phyloP scores from a whole-genome alignment of 2,888 invertebrate species.

The Crematogaster levior region DNA sequence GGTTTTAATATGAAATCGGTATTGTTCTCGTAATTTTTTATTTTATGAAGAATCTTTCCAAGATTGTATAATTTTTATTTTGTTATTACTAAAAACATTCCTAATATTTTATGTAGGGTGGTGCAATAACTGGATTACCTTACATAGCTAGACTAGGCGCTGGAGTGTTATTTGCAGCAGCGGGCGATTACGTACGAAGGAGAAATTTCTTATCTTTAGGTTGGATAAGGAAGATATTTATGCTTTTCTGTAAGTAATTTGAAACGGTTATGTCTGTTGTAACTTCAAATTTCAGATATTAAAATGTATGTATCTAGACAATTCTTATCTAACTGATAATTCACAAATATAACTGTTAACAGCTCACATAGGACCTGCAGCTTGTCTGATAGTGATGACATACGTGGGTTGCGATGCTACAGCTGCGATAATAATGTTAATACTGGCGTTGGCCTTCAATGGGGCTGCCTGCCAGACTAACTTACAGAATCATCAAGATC shows the following conservation, averaged over 20 bases:
- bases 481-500: slow-evolving; percentile 84
- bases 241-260: slow-evolving; percentile 81
- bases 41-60: neutral
- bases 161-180: slow-evolving; percentile 90
- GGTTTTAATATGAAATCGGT: slow-evolving; percentile 89
- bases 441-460: slow-evolving; percentile 80
- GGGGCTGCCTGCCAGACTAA: slow-evolving; percentile 84
- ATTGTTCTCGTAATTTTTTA: slow-evolving; percentile 18
- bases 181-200: slow-evolving; percentile 89
- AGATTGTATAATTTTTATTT: slow-evolving; percentile 1
- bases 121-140: slow-evolving; percentile 91
- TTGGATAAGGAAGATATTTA: slow-evolving; percentile 81
- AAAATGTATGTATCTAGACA: neutral
- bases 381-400: slow-evolving; percentile 85
- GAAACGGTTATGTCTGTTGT: neutral
- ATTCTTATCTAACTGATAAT: slow-evolving; percentile 20
- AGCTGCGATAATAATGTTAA: slow-evolving; percentile 80
- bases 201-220: slow-evolving; percentile 85
- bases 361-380: slow-evolving; percentile 86
- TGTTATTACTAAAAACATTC: slow-evolving; percentile 2
- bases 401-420: slow-evolving; percentile 80
- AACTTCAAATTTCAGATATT: neutral
- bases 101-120: slow-evolving; percentile 87
- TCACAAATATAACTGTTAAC: slow-evolving; percentile 31
- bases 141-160: slow-evolving; percentile 90